These are phyloP conservation scores for Rhogogaster chlorosoma DNA, from an alignment of 2,888 invertebrate genomes.

Conservation along the genomic window DNA sequence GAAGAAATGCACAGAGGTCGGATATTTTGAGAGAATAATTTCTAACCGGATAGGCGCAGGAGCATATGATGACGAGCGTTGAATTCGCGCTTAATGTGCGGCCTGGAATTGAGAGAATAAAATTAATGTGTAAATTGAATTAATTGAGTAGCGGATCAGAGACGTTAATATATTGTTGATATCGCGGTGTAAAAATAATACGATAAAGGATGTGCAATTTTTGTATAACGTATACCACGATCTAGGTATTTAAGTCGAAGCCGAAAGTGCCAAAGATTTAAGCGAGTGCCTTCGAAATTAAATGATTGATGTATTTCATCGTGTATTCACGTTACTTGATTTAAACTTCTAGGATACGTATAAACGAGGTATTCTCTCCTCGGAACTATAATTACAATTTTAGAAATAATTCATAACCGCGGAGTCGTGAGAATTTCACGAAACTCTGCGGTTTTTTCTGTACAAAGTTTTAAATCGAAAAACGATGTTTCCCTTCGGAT, in stretches of 20 bases:
- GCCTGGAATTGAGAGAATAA: not conserved
- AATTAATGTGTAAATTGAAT: not conserved
- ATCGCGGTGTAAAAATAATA: not conserved
- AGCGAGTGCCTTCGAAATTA: conserved; percentile 40
- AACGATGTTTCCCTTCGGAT: not conserved
- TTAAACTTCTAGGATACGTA: not conserved
- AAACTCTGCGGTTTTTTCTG: too few species aligned
- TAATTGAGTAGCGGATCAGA: not conserved
- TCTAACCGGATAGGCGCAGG: not conserved
- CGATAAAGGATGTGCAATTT: not conserved
- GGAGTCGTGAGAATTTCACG: not conserved
- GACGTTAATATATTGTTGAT: not conserved
- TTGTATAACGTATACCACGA: not conserved
- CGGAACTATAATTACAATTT: not conserved
- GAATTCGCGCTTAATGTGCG: not conserved
- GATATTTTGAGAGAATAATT: not conserved
- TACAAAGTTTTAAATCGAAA: not conserved
- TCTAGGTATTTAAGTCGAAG: conserved; percentile 12
- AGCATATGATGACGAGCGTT: not conserved
- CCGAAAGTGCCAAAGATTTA: conserved; percentile 51
- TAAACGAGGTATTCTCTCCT: not conserved
- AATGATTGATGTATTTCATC: not conserved
- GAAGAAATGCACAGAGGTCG: not conserved
- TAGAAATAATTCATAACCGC: not conserved
- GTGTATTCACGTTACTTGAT: not conserved